Percentiles rank a stretch among this genome's conserved stretches.
phyloP scores from a whole-genome alignment of 2,888 invertebrate species.

The Chaetogeoica ovagalla region DNA sequence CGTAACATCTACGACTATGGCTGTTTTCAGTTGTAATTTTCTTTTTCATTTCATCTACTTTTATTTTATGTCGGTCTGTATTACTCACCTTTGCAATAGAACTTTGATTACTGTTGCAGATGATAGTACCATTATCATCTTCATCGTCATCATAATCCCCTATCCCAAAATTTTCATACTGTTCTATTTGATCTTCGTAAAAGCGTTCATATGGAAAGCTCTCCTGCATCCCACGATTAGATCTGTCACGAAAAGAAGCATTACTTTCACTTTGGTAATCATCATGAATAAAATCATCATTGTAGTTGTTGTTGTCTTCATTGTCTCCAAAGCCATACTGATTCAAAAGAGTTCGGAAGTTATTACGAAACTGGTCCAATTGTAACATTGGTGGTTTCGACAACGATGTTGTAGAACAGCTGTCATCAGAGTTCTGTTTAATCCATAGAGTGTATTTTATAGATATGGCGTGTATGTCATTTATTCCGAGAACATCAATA shows the following conservation, averaged over 20 bases:
- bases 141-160: constrained; percentile 16
- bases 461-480: background rate
- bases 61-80: too few relatives aligned
- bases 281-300: background rate
- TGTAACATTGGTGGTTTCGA: constrained; percentile 17
- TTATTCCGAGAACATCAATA: background rate
- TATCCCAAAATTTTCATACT: background rate
- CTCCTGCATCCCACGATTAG: background rate
- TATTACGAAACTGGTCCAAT: constrained; percentile 20
- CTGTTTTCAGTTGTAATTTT: background rate
- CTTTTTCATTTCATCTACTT: background rate
- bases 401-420: background rate
- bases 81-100: background rate
- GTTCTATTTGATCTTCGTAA: constrained; percentile 20
- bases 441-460: constrained; percentile 16
- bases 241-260: background rate
- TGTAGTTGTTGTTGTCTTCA: background rate
- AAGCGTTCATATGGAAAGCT: constrained; percentile 17
- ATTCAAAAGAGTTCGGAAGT: constrained; percentile 14
- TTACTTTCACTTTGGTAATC: background rate
- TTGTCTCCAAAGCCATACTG: background rate
- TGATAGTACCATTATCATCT: constrained; percentile 34
- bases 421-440: background rate
- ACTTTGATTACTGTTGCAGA: background rate
- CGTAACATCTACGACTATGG: too few relatives aligned